phyloP scores from a whole-genome alignment of 2,113 vertebrate species.

The Desmodus rotundus region DNA sequence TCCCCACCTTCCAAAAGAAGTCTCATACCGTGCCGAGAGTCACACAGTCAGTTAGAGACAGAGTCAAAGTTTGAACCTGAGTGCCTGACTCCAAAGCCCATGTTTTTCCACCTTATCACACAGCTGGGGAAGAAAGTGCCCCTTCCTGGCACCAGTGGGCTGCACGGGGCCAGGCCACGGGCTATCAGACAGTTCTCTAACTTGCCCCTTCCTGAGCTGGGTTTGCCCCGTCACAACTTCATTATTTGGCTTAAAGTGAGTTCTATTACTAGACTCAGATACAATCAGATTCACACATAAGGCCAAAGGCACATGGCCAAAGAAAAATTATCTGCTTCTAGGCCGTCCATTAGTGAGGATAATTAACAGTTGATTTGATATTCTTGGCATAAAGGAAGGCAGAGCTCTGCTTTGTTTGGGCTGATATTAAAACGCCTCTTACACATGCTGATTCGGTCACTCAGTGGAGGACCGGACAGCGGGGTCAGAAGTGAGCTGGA shows the following conservation, averaged over 20 bases:
- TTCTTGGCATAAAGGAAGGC: constrained; percentile 53
- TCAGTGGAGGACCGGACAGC: background rate
- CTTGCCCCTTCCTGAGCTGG: background rate
- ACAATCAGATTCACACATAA: constrained; percentile 49
- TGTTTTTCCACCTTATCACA: background rate
- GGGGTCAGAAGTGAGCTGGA: constrained; percentile 37
- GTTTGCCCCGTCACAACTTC: background rate
- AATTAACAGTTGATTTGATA: constrained; percentile 57
- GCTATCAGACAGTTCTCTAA: background rate
- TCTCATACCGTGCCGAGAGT: background rate
- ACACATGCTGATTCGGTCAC: background rate
- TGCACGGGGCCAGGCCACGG: background rate
- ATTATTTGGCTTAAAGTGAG: background rate
- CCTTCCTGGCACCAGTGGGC: background rate
- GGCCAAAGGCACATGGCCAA: constrained; percentile 65
- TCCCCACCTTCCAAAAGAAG: background rate
- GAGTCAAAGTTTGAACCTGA: background rate
- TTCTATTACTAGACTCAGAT: constrained; percentile 22
- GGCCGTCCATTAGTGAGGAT: constrained; percentile 21
- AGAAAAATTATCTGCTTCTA: constrained; percentile 43
- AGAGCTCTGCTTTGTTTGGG: constrained; percentile 43
- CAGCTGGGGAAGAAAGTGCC: background rate
- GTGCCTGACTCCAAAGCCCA: background rate
- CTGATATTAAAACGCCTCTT: constrained; percentile 32
- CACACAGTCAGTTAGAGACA: background rate